phyloP scores from a whole-genome alignment of 2,113 vertebrate genomes.

The Coptodon bakossiorum region DNA sequence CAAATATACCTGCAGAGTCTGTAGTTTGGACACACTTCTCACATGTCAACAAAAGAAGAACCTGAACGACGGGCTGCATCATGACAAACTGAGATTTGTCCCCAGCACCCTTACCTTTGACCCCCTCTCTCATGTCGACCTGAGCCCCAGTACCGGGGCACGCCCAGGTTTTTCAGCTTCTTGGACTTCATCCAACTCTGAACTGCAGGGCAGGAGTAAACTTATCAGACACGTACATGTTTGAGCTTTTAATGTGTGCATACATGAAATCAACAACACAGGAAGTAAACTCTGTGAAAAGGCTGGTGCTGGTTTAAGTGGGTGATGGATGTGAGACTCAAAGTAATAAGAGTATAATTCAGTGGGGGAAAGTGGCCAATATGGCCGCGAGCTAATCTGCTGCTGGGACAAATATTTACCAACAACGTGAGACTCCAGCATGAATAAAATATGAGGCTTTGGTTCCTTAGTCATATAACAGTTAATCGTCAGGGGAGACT shows the following conservation, averaged over 20 bases:
- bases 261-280: not conserved
- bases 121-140: slow-evolving; percentile 87
- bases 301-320: not conserved
- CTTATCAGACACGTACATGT: not conserved
- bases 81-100: not conserved
- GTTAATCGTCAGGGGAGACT: slow-evolving; percentile 75
- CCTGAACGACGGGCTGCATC: not conserved
- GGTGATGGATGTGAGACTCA: slow-evolving; percentile 12
- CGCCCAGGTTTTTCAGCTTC: slow-evolving; percentile 86
- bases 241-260: not conserved
- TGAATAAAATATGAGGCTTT: slow-evolving; percentile 75
- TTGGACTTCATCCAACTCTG: slow-evolving; percentile 82
- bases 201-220: slow-evolving; percentile 68
- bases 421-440: slow-evolving; percentile 65
- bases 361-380: slow-evolving; percentile 5
- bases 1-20: not conserved
- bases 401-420: slow-evolving; percentile 77
- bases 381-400: slow-evolving; percentile 65
- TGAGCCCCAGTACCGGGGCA: slow-evolving; percentile 92
- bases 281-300: slow-evolving; percentile 1
- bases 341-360: slow-evolving; percentile 55
- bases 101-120: slow-evolving; percentile 74
- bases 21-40: not conserved
- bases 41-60: not conserved
- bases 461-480: slow-evolving; percentile 73